These are phyloP conservation scores for Leptinotarsa juncta DNA, from an alignment of 2,888 invertebrate species.

Conservation along the genomic window DNA sequence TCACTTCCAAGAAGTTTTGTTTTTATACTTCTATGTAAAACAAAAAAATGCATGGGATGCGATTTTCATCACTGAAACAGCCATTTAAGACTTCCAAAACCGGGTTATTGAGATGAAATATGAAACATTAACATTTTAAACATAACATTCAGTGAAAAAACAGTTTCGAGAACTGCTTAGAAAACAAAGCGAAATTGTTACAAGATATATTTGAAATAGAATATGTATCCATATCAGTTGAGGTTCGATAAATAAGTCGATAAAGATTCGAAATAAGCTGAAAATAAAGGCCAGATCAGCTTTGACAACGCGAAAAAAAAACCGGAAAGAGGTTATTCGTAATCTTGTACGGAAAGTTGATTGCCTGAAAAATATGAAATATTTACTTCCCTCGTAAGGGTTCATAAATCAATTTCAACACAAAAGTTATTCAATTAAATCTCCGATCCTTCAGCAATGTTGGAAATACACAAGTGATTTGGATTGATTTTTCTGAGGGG, in stretches of 20 bases:
- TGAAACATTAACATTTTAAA: too few species aligned
- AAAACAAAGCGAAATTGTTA: too few species aligned
- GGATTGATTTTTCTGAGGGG: conserved; percentile 3
- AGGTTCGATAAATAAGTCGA: neutral
- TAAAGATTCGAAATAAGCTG: neutral
- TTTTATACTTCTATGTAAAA: too few species aligned
- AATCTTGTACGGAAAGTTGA: conserved; percentile 3
- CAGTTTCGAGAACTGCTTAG: too few species aligned
- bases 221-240: neutral
- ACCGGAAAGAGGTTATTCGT: neutral
- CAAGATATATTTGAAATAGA: neutral
- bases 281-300: neutral
- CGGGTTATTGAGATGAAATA: too few species aligned
- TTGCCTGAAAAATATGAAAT: conserved; percentile 2
- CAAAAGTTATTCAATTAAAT: conserved; percentile 15
- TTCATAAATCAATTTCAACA: conserved; percentile 8
- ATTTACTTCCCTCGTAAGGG: neutral
- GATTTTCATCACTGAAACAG: too few species aligned
- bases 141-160: too few species aligned
- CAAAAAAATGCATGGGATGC: too few species aligned
- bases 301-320: neutral
- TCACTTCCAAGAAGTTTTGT: too few species aligned
- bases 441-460: neutral
- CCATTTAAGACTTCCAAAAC: too few species aligned
- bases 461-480: neutral